These are phyloP conservation scores for Chelidonichthys spinosus DNA, from an alignment of 2,797 vertebrate genomes.

Conservation along the genomic window DNA sequence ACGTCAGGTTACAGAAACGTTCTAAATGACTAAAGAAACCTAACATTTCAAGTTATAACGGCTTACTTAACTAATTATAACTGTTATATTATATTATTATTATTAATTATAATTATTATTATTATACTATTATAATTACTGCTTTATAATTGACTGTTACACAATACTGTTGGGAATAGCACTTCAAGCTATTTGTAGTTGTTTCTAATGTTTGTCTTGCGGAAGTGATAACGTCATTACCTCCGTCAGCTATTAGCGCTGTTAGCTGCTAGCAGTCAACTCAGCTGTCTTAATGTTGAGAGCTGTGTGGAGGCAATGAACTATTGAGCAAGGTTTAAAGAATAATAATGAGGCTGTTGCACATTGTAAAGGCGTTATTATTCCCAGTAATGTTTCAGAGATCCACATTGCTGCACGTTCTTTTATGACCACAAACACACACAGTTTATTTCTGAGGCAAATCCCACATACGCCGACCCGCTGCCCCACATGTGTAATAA, in stretches of 20 bases:
- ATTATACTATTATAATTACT: too few species aligned
- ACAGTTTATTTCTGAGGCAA: conserved; percentile 26
- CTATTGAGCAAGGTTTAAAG: not conserved
- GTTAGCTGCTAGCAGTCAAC: too few species aligned
- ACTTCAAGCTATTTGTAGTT: not conserved
- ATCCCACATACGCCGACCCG: conserved; percentile 19
- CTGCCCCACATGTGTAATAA: conserved; percentile 22
- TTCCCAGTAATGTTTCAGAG: conserved; percentile 7
- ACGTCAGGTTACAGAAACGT: too few species aligned
- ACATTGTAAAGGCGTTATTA: not conserved
- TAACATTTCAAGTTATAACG: too few species aligned
- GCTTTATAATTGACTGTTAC: too few species aligned
- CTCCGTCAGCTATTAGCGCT: not conserved
- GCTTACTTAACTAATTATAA: too few species aligned
- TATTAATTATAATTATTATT: too few species aligned
- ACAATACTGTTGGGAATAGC: too few species aligned
- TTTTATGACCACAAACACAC: conserved; percentile 27
- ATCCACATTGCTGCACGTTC: conserved; percentile 17
- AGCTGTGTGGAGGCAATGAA: not conserved
- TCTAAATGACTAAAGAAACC: too few species aligned
- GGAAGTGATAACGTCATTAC: not conserved
- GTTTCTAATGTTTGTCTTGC: too few species aligned
- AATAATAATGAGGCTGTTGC: not conserved
- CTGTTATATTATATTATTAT: too few species aligned
- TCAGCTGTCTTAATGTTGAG: not conserved